phyloP scores from a whole-genome alignment of 2,888 invertebrate species.

The Cephus nigrinus region DNA sequence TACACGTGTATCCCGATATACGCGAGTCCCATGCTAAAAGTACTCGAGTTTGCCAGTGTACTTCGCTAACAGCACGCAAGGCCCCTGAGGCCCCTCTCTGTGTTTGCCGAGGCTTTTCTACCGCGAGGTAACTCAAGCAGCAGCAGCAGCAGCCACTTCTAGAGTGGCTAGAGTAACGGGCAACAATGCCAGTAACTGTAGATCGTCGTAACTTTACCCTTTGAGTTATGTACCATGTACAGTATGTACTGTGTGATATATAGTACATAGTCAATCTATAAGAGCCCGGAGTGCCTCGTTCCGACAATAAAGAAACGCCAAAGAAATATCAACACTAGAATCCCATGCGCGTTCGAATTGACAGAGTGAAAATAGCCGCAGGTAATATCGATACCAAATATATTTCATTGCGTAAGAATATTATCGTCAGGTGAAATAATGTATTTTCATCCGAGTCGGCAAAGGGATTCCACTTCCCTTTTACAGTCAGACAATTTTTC shows the following conservation, averaged over 20 bases:
- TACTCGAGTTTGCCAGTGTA: not conserved
- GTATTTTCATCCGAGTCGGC: not conserved
- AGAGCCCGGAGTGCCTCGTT: not conserved
- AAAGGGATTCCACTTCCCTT: not conserved
- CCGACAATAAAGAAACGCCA: not conserved
- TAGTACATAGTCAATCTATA: not conserved
- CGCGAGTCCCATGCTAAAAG: not conserved
- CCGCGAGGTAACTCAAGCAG: constrained; percentile 45
- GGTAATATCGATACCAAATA: not conserved
- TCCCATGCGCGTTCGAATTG: not conserved
- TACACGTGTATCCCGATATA: not conserved
- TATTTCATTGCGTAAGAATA: not conserved
- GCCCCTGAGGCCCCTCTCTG: not conserved
- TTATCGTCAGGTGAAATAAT: not conserved
- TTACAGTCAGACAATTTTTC: not conserved
- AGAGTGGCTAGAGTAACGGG: constrained; percentile 40
- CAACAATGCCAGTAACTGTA: constrained; percentile 49
- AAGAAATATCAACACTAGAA: not conserved
- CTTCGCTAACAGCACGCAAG: not conserved
- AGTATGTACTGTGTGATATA: not conserved
- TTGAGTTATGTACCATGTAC: constrained; percentile 4
- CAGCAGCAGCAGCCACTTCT: constrained; percentile 39
- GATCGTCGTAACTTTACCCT: constrained; percentile 54
- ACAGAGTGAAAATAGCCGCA: not conserved
- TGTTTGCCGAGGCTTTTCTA: not conserved